phyloP scores from a whole-genome alignment of 2,797 vertebrate species.

The Neomorphus geoffroyi region DNA sequence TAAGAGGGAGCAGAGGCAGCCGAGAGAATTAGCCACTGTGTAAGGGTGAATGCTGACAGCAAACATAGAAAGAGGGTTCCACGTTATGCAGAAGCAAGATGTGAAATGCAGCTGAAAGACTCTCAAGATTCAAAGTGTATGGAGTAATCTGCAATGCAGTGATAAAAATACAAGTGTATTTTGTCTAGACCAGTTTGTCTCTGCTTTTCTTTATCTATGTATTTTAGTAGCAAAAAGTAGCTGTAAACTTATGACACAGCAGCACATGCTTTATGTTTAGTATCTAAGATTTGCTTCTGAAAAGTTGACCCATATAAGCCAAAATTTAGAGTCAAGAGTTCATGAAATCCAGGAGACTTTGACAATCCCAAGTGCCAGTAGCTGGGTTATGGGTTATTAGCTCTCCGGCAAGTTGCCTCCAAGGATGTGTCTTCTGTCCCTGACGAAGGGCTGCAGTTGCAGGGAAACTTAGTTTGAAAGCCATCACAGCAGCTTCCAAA shows the following conservation, averaged over 20 bases:
- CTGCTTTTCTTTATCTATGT: background rate
- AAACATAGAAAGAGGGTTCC: background rate
- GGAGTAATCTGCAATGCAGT: background rate
- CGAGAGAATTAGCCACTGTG: rapidly evolving
- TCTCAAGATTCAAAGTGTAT: background rate
- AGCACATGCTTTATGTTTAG: background rate
- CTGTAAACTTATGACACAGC: background rate
- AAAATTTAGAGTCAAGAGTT: background rate
- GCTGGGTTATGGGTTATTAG: background rate
- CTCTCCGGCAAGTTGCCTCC: background rate
- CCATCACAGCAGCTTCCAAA: background rate
- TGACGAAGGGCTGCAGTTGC: background rate
- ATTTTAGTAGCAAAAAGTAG: background rate
- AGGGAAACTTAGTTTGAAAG: background rate
- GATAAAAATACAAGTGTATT: background rate
- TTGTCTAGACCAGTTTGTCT: background rate
- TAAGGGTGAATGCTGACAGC: background rate
- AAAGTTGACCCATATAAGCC: background rate
- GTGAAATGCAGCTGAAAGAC: background rate
- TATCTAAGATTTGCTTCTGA: background rate
- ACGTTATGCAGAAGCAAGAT: background rate
- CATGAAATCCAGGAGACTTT: background rate
- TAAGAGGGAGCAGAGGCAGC: background rate
- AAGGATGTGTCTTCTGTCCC: background rate
- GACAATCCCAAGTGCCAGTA: background rate